A percentile compares a stretch with the other conserved stretches of the same genome.
These are phyloP conservation scores for Actenoides lindsayi DNA, from an alignment of 2,113 vertebrate genomes.

Conservation along the genomic window DNA sequence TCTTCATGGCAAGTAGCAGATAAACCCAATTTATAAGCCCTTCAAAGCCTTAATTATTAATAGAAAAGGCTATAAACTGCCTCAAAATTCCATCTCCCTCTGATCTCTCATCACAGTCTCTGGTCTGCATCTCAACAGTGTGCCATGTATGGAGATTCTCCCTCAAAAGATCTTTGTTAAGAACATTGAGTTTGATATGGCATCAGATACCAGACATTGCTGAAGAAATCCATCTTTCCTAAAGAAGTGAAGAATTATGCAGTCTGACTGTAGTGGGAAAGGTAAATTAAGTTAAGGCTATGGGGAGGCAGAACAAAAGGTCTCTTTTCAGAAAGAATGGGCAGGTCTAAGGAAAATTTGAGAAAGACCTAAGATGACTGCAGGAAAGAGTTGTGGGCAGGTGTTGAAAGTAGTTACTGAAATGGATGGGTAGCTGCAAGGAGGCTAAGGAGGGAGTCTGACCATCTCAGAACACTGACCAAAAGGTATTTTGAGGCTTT, in stretches of 20 bases:
- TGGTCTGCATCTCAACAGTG: background rate
- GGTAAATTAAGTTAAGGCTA: background rate
- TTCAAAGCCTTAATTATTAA: background rate
- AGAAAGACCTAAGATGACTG: background rate
- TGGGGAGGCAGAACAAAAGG: background rate
- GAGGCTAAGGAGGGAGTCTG: background rate
- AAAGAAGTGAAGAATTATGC: background rate
- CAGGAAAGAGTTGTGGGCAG: background rate
- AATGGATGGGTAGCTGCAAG: background rate
- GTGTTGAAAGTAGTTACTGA: background rate
- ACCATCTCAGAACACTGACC: background rate
- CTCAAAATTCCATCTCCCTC: background rate
- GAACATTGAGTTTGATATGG: rapidly evolving
- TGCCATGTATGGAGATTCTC: background rate
- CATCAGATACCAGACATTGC: background rate
- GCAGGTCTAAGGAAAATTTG: background rate
- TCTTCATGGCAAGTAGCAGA: background rate
- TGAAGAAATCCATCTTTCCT: background rate
- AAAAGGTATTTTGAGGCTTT: background rate
- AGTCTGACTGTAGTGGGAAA: background rate
- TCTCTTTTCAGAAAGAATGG: background rate
- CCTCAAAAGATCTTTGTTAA: background rate
- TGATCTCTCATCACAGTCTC: background rate
- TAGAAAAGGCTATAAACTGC: background rate
- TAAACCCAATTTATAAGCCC: background rate